phyloP scores from a whole-genome alignment of 2,797 vertebrate species.

The Hemitrygon akajei region DNA sequence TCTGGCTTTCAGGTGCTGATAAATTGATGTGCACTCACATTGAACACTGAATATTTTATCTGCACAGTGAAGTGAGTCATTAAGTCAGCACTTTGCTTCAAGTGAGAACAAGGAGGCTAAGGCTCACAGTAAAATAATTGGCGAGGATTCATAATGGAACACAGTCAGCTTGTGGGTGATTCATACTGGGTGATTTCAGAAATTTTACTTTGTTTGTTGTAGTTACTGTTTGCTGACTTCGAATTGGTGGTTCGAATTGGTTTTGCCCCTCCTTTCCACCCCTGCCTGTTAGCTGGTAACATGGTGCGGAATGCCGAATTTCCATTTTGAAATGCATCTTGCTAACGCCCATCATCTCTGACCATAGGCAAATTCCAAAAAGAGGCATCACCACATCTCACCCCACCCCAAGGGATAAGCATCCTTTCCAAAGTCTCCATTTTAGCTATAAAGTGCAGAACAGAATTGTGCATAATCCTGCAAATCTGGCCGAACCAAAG shows the following conservation, averaged over 20 bases:
- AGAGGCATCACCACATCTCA: too few species aligned
- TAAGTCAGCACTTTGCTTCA: constrained; percentile 11
- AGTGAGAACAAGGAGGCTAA: background rate
- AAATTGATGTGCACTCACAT: constrained; percentile 15
- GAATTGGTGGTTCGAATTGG: background rate
- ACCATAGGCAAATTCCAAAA: background rate
- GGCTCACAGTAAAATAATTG: constrained; percentile 10
- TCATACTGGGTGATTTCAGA: constrained; percentile 24
- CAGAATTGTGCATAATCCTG: too few species aligned
- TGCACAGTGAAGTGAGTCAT: constrained; percentile 21
- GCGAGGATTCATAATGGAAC: background rate
- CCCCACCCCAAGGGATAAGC: background rate
- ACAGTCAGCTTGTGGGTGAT: constrained; percentile 16
- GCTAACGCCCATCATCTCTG: background rate
- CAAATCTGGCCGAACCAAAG: too few species aligned
- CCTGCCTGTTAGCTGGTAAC: background rate
- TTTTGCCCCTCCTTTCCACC: background rate
- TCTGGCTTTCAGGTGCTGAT: background rate
- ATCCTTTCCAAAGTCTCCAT: too few species aligned
- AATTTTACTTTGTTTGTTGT: constrained; percentile 21
- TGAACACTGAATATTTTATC: background rate
- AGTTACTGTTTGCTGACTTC: constrained; percentile 17
- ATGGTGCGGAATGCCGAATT: background rate
- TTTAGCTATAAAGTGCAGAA: too few species aligned
- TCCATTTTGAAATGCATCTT: background rate